Evolutionary conservation across 2,888 invertebrate genomes (phyloP).

Genomic region (Heliconius charithonia): DNA sequence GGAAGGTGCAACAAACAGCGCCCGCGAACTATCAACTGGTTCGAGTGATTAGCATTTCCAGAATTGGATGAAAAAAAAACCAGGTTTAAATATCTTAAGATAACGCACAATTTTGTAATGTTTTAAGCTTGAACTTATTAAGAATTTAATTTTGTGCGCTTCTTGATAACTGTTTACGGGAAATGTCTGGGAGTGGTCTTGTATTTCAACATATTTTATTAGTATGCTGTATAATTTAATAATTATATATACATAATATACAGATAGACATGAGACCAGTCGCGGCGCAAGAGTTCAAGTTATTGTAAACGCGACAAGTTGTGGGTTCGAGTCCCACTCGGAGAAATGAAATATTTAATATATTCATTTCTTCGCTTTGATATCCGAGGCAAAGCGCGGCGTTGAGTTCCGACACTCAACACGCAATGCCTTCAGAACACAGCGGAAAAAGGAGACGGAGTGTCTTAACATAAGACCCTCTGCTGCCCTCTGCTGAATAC

Average conservation of each 20-base stretch:
- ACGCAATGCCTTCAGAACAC: too few relatives aligned
- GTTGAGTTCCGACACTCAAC: too few relatives aligned
- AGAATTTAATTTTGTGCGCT: conserved; percentile 5
- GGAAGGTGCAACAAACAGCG: conserved; percentile 71
- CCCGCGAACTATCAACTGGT: conserved; percentile 78
- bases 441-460: too few relatives aligned
- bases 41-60: conserved; percentile 77
- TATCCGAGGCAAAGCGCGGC: too few relatives aligned
- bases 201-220: conserved; percentile 16
- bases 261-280: too few relatives aligned
- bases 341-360: too few relatives aligned
- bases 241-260: neutral
- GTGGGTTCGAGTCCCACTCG: too few relatives aligned
- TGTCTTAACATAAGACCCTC: too few relatives aligned
- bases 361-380: too few relatives aligned
- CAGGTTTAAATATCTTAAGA: conserved; percentile 25
- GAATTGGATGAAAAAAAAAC: conserved; percentile 64
- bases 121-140: conserved; percentile 25
- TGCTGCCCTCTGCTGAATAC: too few relatives aligned
- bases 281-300: too few relatives aligned
- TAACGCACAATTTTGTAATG: conserved; percentile 52
- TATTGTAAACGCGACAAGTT: too few relatives aligned
- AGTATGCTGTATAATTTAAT: conserved; percentile 6
- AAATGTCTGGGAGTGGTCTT: conserved; percentile 3
- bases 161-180: conserved; percentile 5